Conservation (phyloP, 2,797 vertebrate species). For the Paguma larvata region DNA sequence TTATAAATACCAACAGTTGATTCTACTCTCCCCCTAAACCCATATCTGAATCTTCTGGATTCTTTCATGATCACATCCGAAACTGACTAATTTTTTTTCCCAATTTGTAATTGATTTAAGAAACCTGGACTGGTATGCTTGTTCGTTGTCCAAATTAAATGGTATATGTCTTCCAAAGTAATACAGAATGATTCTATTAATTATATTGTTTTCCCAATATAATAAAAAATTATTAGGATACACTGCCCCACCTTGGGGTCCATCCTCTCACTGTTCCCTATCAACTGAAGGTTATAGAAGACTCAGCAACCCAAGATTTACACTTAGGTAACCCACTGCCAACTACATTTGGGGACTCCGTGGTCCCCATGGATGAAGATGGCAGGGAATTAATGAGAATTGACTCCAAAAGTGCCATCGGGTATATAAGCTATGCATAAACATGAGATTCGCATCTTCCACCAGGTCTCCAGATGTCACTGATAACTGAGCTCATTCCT, state of each 20-base stretch:
- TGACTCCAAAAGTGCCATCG: neutral
- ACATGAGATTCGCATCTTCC: neutral
- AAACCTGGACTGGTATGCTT: neutral
- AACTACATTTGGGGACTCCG: neutral
- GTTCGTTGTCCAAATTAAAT: conserved; percentile 19
- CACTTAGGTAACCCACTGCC: neutral
- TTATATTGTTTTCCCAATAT: neutral
- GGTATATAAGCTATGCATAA: neutral
- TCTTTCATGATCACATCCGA: neutral
- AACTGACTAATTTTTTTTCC: neutral
- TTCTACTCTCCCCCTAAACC: neutral
- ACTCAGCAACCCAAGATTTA: neutral
- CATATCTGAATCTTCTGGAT: neutral
- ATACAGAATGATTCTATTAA: neutral
- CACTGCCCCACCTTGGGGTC: no score
- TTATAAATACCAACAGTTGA: neutral
- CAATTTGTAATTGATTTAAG: neutral
- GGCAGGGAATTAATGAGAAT: neutral
- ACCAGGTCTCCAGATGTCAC: neutral
- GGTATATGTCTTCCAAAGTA: neutral
- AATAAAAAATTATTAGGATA: neutral
- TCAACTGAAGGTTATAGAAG: neutral
- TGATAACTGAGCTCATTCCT: neutral
- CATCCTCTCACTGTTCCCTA: neutral
- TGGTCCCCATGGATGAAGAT: neutral